These are phyloP conservation scores for Zonitis immaculata DNA, from an alignment of 2,888 invertebrate species.

Conservation along the genomic window DNA sequence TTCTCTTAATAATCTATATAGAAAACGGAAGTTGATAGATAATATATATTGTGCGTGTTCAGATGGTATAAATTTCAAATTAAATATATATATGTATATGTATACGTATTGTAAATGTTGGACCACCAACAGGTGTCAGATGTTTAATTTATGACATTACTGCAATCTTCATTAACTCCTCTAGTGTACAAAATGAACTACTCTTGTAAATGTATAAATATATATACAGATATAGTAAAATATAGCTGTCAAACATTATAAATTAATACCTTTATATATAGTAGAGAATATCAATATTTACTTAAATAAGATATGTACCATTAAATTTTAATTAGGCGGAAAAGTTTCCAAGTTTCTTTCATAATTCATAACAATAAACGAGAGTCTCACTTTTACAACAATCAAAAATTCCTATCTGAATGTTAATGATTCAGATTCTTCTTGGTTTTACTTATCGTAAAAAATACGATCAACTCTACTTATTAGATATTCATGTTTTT, in stretches of 20 bases:
- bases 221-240: background rate
- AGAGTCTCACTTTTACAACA: too few species aligned
- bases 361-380: too few species aligned
- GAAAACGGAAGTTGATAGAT: background rate
- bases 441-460: too few species aligned
- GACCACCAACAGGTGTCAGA: conserved; percentile 31
- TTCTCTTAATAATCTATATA: too few species aligned
- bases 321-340: too few species aligned
- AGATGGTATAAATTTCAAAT: background rate
- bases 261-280: too few species aligned
- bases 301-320: background rate
- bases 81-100: background rate
- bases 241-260: background rate
- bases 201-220: conserved; percentile 9
- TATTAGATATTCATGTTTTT: too few species aligned
- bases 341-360: too few species aligned
- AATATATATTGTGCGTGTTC: background rate
- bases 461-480: too few species aligned
- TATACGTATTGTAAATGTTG: conserved; percentile 13
- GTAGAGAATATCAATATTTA: background rate
- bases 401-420: too few species aligned
- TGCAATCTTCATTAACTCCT: conserved; percentile 34
- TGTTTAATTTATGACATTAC: conserved; percentile 30
- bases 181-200: conserved; percentile 29
- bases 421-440: too few species aligned